Evolutionary conservation across 2,113 vertebrate species (phyloP).

Genomic region (Laticauda colubrina): DNA sequence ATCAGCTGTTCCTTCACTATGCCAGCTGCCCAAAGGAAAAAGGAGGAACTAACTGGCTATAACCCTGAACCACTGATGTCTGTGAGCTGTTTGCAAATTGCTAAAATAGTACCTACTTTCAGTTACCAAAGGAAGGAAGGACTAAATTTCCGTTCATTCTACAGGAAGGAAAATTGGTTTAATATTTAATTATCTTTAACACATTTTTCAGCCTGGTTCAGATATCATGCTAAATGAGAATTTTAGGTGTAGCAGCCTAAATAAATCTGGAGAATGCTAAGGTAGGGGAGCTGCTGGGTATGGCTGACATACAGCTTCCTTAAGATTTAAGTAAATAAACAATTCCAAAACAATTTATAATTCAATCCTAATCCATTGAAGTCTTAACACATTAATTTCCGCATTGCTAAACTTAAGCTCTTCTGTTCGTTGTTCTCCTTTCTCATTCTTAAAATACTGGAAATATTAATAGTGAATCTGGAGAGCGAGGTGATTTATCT

Average conservation of each 20-base stretch:
- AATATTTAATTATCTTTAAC: neutral
- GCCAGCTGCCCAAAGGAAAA: constrained; percentile 56
- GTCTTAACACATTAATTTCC: neutral
- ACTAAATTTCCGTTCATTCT: neutral
- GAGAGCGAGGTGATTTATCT: neutral
- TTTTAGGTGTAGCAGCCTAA: neutral
- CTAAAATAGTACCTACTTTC: neutral
- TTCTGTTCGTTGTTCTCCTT: neutral
- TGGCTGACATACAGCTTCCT: neutral
- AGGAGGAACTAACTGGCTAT: constrained; percentile 37
- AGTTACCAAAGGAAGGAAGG: neutral
- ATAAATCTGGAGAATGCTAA: neutral
- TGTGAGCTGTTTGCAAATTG: constrained; percentile 36
- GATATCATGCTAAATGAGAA: neutral
- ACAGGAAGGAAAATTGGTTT: neutral
- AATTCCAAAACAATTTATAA: neutral
- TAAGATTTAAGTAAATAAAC: neutral
- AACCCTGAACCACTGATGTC: constrained; percentile 28
- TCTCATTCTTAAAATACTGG: neutral
- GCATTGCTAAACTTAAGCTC: neutral
- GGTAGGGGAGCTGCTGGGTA: neutral
- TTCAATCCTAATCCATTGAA: neutral
- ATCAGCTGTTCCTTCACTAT: constrained; percentile 61
- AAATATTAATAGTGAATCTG: neutral
- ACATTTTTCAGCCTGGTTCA: neutral